Base-by-base conservation (phyloP, 2,888 invertebrate species). In the Drosophila antonietae region DNA sequence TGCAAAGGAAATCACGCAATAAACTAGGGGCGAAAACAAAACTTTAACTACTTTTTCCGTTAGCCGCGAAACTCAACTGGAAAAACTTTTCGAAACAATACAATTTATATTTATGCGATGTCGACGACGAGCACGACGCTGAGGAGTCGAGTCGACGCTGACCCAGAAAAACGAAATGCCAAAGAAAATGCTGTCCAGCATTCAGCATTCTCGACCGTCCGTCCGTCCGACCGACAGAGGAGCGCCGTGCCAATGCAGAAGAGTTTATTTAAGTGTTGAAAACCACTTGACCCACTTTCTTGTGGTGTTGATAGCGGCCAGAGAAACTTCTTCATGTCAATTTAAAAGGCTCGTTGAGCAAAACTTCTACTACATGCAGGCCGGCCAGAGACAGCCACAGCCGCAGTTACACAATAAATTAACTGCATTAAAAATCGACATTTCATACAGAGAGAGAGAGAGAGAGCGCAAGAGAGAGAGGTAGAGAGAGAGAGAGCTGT, bases 91-190 rank as follows among this genome's bases (percentile, higher is more conserved):
- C 72, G 86, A 90, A 90, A 90, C 89, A 90, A 90, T 90, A 89
- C 90, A 90, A 90, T 90, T 90, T 90, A 90, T 90, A 90, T 90
- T 90, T 88, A 88, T 89, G 85, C 81, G 73, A 55, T 55, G 55
- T 55, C 55, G 49, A n/a, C n/a, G 47, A 15, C 15, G 46, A 31
- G n/a, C 12, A 51, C 33, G 31, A n/a, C 49, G 47, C 15, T 47
- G 33, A 51, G 51, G 33, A 51, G 28, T 28, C 49, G 49, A 31
- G 31, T 59, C 73, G 73, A 75, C 71, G 80, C 55, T 89, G 90
- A 90, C 86, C 90, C 82, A 87, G 80, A 90, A 79, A 35, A 68
- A 63, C 70, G 62, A 68, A 70, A 59, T 59, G 68, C 49, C 62
- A 44, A 74, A 67, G 78, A 69, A 77, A 77, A 47, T 31, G 63